Evolutionary conservation across 2,797 vertebrate genomes (phyloP).

Genomic region (Chelmon rostratus): DNA sequence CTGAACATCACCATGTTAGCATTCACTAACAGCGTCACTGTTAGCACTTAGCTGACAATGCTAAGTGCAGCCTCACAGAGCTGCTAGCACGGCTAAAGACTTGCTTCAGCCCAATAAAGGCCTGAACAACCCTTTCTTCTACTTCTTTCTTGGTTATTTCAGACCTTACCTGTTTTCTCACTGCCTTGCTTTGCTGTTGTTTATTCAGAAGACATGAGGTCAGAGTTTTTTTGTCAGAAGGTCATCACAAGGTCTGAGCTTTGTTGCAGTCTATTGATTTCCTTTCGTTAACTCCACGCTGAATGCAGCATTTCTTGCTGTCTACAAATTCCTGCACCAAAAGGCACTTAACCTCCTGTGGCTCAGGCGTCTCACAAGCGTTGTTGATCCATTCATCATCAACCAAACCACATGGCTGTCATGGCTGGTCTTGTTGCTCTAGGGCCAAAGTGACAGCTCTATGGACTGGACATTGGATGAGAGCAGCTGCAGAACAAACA

Average conservation of each 20-base stretch:
- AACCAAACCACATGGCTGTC: conserved; percentile 33
- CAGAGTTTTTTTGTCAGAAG: conserved; percentile 31
- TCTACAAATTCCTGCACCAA: conserved; percentile 22
- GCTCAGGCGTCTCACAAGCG: conserved; percentile 14
- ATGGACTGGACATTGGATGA: conserved; percentile 20
- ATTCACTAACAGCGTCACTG: too few relatives aligned
- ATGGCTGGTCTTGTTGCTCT: conserved; percentile 6
- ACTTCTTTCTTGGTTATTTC: too few relatives aligned
- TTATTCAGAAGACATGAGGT: conserved; percentile 13
- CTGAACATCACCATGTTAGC: too few relatives aligned
- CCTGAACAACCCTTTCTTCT: not conserved
- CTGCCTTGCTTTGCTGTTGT: not conserved
- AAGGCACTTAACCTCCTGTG: conserved; percentile 35
- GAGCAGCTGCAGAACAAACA: conserved; percentile 21
- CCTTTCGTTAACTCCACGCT: conserved; percentile 20
- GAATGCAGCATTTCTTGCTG: conserved; percentile 29
- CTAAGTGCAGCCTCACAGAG: not conserved
- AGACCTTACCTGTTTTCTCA: not conserved
- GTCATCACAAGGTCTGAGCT: conserved; percentile 41
- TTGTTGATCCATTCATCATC: conserved; percentile 41
- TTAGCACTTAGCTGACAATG: not conserved
- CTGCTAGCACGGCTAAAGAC: not conserved
- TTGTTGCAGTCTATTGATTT: conserved; percentile 53
- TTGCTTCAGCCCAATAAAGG: conserved; percentile 4
- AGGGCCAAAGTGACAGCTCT: conserved; percentile 27